Evolutionary conservation across 2,113 vertebrate genomes (phyloP), one percentile per base, ranked within the genome.

Genomic region (Ctenomys sociabilis): DNA sequence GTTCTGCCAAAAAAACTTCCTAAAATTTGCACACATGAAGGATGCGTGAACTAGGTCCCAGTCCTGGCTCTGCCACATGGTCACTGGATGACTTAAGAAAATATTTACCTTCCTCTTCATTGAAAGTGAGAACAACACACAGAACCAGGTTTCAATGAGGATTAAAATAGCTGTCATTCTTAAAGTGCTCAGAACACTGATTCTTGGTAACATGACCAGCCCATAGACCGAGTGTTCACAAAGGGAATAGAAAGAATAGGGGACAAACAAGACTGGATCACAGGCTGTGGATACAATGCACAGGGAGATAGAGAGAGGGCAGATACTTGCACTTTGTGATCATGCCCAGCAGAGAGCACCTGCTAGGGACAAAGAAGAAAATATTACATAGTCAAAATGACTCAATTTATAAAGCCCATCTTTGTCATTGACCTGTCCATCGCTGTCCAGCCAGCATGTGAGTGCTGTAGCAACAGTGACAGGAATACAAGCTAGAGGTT

Each of bases 271-370:
- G 1, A 52, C 10, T 87, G 6, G 21, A 19, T 59, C 37, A 86
- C 4, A 49, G 10, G 5, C 11, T 43, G 2, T n/a, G 52, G 37
- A 4, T 2, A 19, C 8, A 52, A 19, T 19, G 12, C 5, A 10
- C 24, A 49, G 1, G 10, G 26, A 63, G 24, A 64, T 57, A 24
- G 59, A 52, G 0, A 45, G 0, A 21, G 19, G 35, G 24, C 49
- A 75, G 37, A 61, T 13, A 68, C 45, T 40, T 49, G 1, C 68
- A 54, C 68, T 43, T 28, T 12, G 10, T 54, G 2, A 45, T 68
- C 43, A 54, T 63, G 16, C 10, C 4, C 21, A 49, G 16, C 2
- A 80, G 16, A 52, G 94, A 77, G 5, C 2, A 16, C 30, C 26
- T 21, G 37, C 32, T 32, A 66, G 45, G 40, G 9, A 68, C 77